Conservation (phyloP, 1,140 invertebrate genomes). For the Scaptomyza graminum region DNA sequence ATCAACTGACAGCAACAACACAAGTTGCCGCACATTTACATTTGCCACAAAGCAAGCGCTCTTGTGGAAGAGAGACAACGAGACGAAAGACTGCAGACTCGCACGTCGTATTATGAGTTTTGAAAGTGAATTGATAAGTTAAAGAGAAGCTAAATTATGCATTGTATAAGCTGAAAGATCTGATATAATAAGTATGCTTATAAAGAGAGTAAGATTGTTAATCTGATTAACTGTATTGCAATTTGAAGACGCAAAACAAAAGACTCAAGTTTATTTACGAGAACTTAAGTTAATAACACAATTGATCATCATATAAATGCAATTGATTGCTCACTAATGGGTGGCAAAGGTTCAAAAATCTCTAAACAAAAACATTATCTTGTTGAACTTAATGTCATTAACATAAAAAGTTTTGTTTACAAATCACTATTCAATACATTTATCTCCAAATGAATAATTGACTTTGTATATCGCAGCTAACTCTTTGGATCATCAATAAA, state of each 20-base stretch:
- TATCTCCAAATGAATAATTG: neutral
- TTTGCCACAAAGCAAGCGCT: constrained; percentile 9
- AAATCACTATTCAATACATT: neutral
- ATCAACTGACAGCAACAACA: constrained; percentile 8
- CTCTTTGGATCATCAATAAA: neutral
- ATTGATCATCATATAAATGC: neutral
- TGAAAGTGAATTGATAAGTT: constrained; percentile 46
- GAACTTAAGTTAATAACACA: neutral
- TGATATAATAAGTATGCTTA: constrained; percentile 8
- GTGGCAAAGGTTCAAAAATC: too few species aligned
- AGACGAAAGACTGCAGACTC: constrained; percentile 1
- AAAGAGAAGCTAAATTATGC: constrained; percentile 5
- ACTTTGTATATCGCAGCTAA: neutral
- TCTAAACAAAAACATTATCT: too few species aligned
- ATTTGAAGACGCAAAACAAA: too few species aligned
- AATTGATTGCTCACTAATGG: too few species aligned
- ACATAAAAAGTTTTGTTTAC: neutral
- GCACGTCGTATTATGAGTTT: constrained; percentile 17
- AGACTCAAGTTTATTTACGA: too few species aligned
- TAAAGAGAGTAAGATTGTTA: neutral
- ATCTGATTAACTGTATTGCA: neutral
- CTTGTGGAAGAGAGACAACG: neutral
- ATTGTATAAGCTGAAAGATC: constrained; percentile 1
- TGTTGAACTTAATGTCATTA: neutral
- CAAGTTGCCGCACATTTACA: constrained; percentile 33